A percentile compares a stretch with the other conserved stretches of the same genome.
phyloP scores from a whole-genome alignment of 2,888 invertebrate genomes.

The Latheticus oryzae region DNA sequence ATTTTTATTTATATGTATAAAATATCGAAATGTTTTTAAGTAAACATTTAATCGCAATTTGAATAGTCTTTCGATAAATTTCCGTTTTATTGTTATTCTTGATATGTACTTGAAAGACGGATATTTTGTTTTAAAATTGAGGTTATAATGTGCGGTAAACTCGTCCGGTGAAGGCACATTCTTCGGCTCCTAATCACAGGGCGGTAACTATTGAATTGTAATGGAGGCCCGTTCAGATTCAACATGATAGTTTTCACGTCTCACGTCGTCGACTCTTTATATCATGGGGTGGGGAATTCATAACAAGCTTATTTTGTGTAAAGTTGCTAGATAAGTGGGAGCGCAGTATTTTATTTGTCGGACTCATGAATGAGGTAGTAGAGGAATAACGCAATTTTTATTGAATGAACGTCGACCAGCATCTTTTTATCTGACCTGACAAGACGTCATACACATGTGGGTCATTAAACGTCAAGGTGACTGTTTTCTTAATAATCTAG shows the following conservation, averaged over 20 bases:
- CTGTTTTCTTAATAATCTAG: constrained; percentile 15
- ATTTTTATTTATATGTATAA: constrained; percentile 5
- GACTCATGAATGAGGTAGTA: constrained; percentile 33
- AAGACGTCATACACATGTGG: constrained; percentile 6
- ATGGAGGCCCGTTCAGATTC: constrained; percentile 30
- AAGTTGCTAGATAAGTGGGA: constrained; percentile 34
- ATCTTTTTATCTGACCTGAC: constrained; percentile 26
- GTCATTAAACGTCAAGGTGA: constrained; percentile 21
- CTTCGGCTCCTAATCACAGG: constrained; percentile 47
- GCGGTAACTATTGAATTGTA: constrained; percentile 39
- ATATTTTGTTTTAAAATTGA: constrained; percentile 38
- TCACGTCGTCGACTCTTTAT: constrained; percentile 11
- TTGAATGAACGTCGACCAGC: constrained; percentile 42
- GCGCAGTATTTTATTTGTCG: constrained; percentile 27
- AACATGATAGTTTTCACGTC: constrained; percentile 30
- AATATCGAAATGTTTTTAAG: too few species aligned
- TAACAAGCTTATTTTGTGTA: constrained; percentile 30
- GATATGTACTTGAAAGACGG: too few species aligned
- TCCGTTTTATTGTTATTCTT: constrained; percentile 1
- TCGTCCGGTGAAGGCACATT: constrained; percentile 46
- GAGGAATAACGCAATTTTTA: constrained; percentile 40
- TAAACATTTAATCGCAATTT: too few species aligned
- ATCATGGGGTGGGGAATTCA: constrained; percentile 23
- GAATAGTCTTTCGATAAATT: background rate
- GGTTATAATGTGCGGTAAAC: constrained; percentile 48